Evolutionary conservation across 2,888 invertebrate species (phyloP), one percentile per base, ranked within the genome.

Genomic region (Aelia acuminata): DNA sequence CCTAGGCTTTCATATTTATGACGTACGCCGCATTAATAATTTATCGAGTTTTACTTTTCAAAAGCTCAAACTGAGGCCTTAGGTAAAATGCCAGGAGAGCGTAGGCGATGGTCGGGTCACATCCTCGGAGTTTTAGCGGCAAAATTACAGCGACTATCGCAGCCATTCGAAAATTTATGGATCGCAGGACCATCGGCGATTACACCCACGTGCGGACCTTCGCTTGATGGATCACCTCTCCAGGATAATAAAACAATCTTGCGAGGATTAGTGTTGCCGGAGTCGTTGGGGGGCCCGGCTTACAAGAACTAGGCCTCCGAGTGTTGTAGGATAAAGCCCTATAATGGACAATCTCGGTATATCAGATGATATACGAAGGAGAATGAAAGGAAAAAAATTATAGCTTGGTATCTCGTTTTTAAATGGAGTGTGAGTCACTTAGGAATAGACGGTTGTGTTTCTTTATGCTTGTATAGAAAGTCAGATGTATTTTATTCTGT

Each of bases 31-130:
- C 85, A 85, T 85, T 85, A 85, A 85, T 85, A 85, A 85, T 85
- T 85, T 85, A 85, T 85, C 85, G 85, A 57, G 85, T 85, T 85
- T 85, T 85, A 85, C 85, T 85, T 85, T 85, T 85, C 85, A 85
- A 85, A 85, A 85, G 85, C 85, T 85, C n/a, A 50, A 85, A 53
- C 84, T 84, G 85, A 85, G 85, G 85, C 85, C 85, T 35, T 85
- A 85, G 53, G 85, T 53, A 49, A 85, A 85, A 85, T 85, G 85
- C 85, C 85, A 85, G n/a, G 35, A 13, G 2, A n/a, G 85, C 50
- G 53, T 49, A 50, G 31, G 85, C 20, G 84, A 47, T 18, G n/a
- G 31, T 49, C 49, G 85, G 49, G 50, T 53, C 85, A 85, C 53
- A 49, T 53, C 50, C 39, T 35, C 31, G 53, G 57, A 20, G 50